Evolutionary conservation across 2,797 vertebrate species (phyloP), one percentile per base, ranked within the genome.

Genomic region (Lagocephalus sceleratus): DNA sequence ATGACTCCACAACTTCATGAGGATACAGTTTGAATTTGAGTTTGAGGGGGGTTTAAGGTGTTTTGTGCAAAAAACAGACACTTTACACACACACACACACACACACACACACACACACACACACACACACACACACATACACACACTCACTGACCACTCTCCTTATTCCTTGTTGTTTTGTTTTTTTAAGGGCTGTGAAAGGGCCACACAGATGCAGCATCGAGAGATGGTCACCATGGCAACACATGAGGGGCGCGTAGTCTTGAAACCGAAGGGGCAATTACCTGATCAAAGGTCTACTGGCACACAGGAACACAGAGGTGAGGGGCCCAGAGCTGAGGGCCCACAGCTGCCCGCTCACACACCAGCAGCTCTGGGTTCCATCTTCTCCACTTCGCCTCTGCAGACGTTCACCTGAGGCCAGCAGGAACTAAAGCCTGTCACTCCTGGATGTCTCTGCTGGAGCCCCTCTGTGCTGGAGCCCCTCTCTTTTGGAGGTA

Each of bases 261-360:
- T 87, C 81, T 20, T 48, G 79, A 56, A 79, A 72, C 79, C 63
- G 74, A 75, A 74, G 84, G 85, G 81, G 89, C 84, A 90, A 91
- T 90, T 91, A 90, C 85, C 85, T 85, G 89, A 90, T 91, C 86
- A 91, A 91, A 91, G 89, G 82, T 76, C 67, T 63, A 71, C 52
- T 65, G 80, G 39, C 57, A 76, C 76, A 62, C 70, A 66, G 55
- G 61, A 71, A 78, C 68, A 81, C 58, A 75, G 74, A 73, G 76
- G 76, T 83, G 73, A 81, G 72, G 61, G 60, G 49, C 63, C 74
- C 64, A 76, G 84, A 87, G 87, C 87, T 88, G 86, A n/a, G n/a
- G n/a, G n/a, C n/a, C n/a, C n/a, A n/a, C n/a, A n/a, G 79, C 67
- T 47, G 60, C 55, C 19, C 3, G 47, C 47, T 43, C 61, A 63